These are phyloP conservation scores for Siphonodentalium dalli DNA, from an alignment of 2,888 invertebrate genomes.

Conservation along the genomic window DNA sequence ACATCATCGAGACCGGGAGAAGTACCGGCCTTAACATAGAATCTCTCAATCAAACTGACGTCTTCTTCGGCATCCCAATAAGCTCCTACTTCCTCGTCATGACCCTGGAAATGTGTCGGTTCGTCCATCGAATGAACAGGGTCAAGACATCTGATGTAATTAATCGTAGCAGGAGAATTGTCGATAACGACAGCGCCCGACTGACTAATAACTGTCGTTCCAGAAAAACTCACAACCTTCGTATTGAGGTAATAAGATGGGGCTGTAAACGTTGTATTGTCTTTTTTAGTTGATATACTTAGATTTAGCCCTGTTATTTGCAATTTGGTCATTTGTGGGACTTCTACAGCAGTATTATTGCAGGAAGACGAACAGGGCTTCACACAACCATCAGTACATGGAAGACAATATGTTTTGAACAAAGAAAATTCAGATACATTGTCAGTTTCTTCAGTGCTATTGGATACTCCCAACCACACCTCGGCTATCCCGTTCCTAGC, in stretches of 20 bases:
- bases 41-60: slow-evolving; percentile 29
- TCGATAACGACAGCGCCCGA: slow-evolving; percentile 39
- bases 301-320: slow-evolving; percentile 13
- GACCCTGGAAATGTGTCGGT: slow-evolving; percentile 32
- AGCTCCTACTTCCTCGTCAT: slow-evolving; percentile 35
- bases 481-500: slow-evolving; percentile 32
- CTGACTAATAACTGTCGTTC: slow-evolving; percentile 25
- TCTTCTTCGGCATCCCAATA: slow-evolving; percentile 40
- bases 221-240: slow-evolving; percentile 36
- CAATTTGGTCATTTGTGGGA: slow-evolving; percentile 20
- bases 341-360: slow-evolving; percentile 1
- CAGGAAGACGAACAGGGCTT: slow-evolving; percentile 27
- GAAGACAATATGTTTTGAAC: slow-evolving; percentile 29
- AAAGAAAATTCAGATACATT: slow-evolving; percentile 24
- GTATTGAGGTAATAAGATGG: slow-evolving; percentile 37
- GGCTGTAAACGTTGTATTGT: too few relatives aligned
- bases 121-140: slow-evolving; percentile 37
- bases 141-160: slow-evolving; percentile 37
- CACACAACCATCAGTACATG: slow-evolving; percentile 28
- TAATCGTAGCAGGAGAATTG: slow-evolving; percentile 32
- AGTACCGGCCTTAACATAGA: slow-evolving; percentile 29
- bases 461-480: slow-evolving; percentile 34
- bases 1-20: slow-evolving; percentile 4
- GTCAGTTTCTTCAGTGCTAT: slow-evolving; percentile 23
- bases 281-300: background rate